Conservation (phyloP, 2,888 invertebrate species). For the Caenorhabditis panamensis region DNA sequence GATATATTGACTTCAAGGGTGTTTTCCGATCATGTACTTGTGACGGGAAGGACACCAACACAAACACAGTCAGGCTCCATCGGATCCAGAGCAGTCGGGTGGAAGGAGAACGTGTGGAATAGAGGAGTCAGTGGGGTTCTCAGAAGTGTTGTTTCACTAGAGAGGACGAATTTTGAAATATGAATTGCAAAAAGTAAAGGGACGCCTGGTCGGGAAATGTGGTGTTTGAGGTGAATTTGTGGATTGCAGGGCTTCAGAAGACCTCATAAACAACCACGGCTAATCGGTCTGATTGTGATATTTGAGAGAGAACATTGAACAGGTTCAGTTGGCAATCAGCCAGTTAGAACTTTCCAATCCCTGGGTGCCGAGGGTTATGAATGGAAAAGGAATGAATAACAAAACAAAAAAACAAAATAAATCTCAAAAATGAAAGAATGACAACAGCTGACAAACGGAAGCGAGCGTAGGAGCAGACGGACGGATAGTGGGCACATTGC, state of each 20-base stretch:
- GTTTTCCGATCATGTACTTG: not conserved
- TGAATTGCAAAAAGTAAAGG: not conserved
- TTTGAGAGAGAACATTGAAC: not conserved
- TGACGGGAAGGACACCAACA: not conserved
- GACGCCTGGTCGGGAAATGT: not conserved
- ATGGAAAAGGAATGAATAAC: too few relatives aligned
- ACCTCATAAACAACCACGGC: too few relatives aligned
- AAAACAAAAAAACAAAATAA: not conserved
- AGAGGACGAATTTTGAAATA: not conserved
- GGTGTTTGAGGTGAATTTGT: not conserved
- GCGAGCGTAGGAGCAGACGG: not conserved
- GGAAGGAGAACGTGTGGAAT: not conserved
- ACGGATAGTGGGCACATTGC: not conserved
- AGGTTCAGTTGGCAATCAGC: not conserved
- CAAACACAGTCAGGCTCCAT: not conserved
- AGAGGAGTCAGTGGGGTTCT: too few relatives aligned
- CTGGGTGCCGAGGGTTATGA: too few relatives aligned
- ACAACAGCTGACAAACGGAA: not conserved
- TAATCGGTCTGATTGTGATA: too few relatives aligned
- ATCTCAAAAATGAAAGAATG: constrained; percentile 1
- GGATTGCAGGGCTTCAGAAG: not conserved
- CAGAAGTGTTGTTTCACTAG: not conserved
- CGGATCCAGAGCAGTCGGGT: not conserved
- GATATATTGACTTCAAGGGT: too few relatives aligned
- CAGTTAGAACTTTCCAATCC: too few relatives aligned